Evolutionary conservation across 2,113 vertebrate species (phyloP).

Genomic region (Merops nubicus): DNA sequence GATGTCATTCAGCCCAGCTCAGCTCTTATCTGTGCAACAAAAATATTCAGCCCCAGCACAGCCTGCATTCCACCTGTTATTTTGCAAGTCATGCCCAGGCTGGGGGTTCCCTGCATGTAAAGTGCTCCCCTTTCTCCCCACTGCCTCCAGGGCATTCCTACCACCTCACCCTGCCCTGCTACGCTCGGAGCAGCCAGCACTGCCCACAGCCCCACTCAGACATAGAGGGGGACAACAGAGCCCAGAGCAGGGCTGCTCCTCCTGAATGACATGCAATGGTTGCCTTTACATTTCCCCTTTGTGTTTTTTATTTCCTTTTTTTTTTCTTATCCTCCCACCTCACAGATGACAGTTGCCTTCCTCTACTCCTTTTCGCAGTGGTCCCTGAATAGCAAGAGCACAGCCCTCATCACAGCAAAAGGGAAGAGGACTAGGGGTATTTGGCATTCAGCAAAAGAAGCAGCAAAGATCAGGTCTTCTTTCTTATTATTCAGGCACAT

Average conservation of each 20-base stretch:
- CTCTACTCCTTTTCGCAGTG: background rate
- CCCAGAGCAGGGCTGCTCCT: background rate
- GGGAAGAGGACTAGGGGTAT: background rate
- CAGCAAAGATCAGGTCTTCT: background rate
- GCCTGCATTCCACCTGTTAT: background rate
- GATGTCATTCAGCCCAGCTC: background rate
- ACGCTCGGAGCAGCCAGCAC: rapidly evolving
- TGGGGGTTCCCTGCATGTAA: background rate
- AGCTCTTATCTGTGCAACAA: background rate
- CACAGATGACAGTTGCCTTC: background rate
- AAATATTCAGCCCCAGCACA: background rate
- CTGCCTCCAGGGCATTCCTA: background rate
- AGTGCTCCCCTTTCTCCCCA: rapidly evolving
- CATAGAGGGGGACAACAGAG: background rate
- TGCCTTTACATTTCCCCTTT: background rate
- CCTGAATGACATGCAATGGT: rapidly evolving
- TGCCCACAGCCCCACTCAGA: rapidly evolving
- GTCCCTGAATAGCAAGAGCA: background rate
- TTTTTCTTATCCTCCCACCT: background rate
- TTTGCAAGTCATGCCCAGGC: background rate
- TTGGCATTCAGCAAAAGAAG: background rate
- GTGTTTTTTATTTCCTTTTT: background rate
- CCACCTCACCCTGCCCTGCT: background rate
- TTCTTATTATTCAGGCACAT: background rate
- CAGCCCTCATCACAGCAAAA: background rate